Base-by-base conservation (phyloP, 2,888 invertebrate species). In the Drosophila neutralis region DNA sequence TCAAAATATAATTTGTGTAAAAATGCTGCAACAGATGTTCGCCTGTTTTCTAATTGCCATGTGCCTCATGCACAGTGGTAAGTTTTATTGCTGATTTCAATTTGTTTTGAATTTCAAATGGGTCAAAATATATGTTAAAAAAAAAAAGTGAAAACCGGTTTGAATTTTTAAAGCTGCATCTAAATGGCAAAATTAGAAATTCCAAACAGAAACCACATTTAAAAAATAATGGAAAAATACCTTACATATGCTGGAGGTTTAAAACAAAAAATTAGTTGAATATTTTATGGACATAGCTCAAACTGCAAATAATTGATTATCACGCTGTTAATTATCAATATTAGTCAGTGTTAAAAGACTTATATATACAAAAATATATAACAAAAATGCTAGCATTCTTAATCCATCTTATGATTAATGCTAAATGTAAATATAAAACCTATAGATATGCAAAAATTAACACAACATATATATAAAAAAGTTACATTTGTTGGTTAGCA, bases 21-120 rank as follows among this genome's bases (percentile, higher is more conserved):
- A 83, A 74, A 92, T 92, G 92, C 56, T 91, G 74, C 88, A 88
- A 76, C 85, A 92, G 83, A 71, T 92, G 57, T 78, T 90, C 54
- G 84, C 69, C 56, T 65, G 89, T 67, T 68, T 85, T 60, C 70
- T 89, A 48, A 69, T 92, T 77, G 87, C 91, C 71, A 80, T 92
- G 75, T 90, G 91, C 66, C 65, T 91, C 21, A 80, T 90, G 78
- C 87, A 91, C 70, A 89, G 82, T 69, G 92, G 92, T 92, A 82
- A 91, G 92, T 89, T 69, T 27, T 33, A 10, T 48, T 10, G n/a
- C 13, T 4, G 24, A 40, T 11, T 42, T 24, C 13, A 33, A 29
- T 36, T 35, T 7, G 24, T 33, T 15, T 31, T 29, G 24, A 29
- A 29, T 27, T 21, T 27, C 31, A 48, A 36, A 33, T 58, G 18